phyloP scores from a whole-genome alignment of 2,113 vertebrate genomes.

The Nycticorax nycticorax region DNA sequence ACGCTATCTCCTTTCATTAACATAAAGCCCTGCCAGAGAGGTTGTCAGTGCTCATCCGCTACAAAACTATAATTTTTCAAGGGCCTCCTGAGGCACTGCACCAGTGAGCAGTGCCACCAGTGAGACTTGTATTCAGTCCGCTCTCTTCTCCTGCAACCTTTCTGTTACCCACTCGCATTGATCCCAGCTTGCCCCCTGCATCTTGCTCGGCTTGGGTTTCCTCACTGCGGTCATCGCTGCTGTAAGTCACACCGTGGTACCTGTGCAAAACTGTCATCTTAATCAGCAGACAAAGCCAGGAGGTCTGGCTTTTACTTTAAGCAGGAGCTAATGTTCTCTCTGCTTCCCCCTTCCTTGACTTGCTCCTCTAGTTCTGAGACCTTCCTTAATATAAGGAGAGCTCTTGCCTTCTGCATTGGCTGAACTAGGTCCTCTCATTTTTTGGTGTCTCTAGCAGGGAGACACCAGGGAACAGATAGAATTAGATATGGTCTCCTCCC shows the following conservation, averaged over 20 bases:
- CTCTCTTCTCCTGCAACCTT: neutral
- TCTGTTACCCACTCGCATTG: fast-evolving
- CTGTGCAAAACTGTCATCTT: neutral
- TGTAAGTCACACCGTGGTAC: neutral
- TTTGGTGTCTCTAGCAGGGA: neutral
- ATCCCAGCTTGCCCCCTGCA: too few species aligned
- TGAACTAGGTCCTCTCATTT: neutral
- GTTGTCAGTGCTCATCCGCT: neutral
- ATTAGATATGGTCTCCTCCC: fast-evolving
- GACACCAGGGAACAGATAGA: neutral
- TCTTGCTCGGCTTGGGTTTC: fast-evolving
- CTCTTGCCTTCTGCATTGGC: neutral
- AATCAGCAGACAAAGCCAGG: neutral
- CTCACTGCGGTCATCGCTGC: neutral
- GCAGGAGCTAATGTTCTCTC: neutral
- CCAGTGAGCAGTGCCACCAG: neutral
- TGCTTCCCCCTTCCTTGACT: neutral
- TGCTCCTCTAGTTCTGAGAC: neutral
- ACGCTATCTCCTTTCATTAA: neutral
- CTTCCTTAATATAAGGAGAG: neutral
- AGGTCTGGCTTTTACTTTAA: neutral
- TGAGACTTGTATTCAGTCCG: neutral
- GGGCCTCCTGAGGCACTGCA: neutral
- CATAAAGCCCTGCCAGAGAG: fast-evolving
- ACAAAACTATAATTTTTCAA: neutral